Evolutionary conservation across 2,797 vertebrate species (phyloP), one percentile per base, ranked within the genome.

Genomic region (Tiaroga cobitis): DNA sequence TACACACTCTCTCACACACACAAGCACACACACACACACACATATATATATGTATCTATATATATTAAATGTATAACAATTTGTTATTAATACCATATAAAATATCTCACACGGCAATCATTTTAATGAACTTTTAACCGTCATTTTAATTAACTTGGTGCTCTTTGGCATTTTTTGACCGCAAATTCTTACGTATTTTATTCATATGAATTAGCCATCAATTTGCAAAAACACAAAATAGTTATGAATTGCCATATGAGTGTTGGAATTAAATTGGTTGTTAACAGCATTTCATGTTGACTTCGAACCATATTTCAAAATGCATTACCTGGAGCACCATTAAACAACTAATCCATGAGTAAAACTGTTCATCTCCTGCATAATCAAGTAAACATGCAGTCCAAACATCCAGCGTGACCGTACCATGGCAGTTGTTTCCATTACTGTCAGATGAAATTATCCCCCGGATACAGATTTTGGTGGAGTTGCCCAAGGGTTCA

Each of bases 341-440:
- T 76, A 39, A 67, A 83, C 59, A 4, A 32, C 39, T 43, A 79
- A 46, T n/a, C 29, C 43, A 32, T 29, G 73, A 39, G 8, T 9
- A 24, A 68, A 68, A 37, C 9, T 0, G 41, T 18, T 39, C 63
- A 69, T 77, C 34, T 78, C 82, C 74, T 78, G 82, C 63, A 34
- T 18, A 18, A 69, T 56, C n/a, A 46, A 32, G 77, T 46, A 63
- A 63, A 82, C 70, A 34, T 32, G 69, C 39, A n/a, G 32, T 59
- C 49, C 59, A 56, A 84, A 70, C 49, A 13, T 70, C 74, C 8
- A 70, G 49, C 19, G 8, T 78, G 49, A 84, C 78, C 13, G 5
- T 8, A 32, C 37, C 16, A 39, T 78, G 82, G 74, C 74, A 59
- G 65, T 46, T 84, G 49, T 70, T 84, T 78, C 37, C 26, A 70